Evolutionary conservation across 2,888 invertebrate species (phyloP).

Genomic region (Phaedon cochleariae): DNA sequence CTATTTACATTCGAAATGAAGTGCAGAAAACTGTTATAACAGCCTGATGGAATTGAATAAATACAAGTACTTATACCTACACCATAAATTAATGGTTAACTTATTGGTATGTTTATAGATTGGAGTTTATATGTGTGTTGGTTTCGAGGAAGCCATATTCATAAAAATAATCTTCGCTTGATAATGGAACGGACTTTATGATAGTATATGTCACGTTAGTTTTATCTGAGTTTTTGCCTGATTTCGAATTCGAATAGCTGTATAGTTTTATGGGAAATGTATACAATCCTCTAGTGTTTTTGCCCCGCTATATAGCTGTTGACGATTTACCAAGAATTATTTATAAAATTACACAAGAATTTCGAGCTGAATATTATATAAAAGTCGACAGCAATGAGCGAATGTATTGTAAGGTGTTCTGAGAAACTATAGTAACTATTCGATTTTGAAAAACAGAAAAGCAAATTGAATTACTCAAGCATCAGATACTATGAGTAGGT

Average conservation of each 20-base stretch:
- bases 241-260: neutral
- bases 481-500: too few species aligned
- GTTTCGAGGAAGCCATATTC: slow-evolving; percentile 44
- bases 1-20: slow-evolving; percentile 39
- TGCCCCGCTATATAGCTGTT: neutral
- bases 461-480: too few species aligned
- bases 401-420: too few species aligned
- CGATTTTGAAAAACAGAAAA: too few species aligned
- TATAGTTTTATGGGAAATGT: neutral
- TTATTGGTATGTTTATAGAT: slow-evolving; percentile 38
- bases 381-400: too few species aligned
- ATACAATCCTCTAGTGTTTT: neutral
- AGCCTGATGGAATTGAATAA: slow-evolving; percentile 32
- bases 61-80: slow-evolving; percentile 30
- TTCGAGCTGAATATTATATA: neutral
- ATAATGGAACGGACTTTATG: slow-evolving; percentile 5
- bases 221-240: neutral
- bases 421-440: too few species aligned
- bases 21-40: slow-evolving; percentile 37
- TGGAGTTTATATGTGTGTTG: slow-evolving; percentile 39
- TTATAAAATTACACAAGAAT: neutral
- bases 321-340: neutral
- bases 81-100: slow-evolving; percentile 36
- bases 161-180: slow-evolving; percentile 34
- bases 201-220: neutral